Base-by-base conservation (phyloP, 2,888 invertebrate species). In the Caenorhabditis sp. region DNA sequence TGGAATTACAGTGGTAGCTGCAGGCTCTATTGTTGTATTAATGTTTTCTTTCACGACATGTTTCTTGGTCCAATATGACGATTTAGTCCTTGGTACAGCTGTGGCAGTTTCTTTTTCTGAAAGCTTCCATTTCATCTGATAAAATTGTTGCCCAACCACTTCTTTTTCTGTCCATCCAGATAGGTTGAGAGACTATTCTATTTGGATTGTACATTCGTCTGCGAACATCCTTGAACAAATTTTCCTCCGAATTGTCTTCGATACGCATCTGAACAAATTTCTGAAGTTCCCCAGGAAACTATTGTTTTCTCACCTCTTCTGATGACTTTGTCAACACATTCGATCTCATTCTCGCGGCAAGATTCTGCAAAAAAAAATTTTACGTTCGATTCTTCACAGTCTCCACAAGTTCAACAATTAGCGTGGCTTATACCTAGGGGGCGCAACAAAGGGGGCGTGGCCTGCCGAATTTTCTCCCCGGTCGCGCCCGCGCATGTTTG, bases 311-410 rank as follows among this genome's bases (percentile, higher is more conserved):
- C 17, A 58, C 72, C 35, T 48, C 56, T 56, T 75, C 68, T 13
- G 58, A 50, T 37, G 70, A 65, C 11, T 76, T 71, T n/a, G 32
- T 39, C 2, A 70, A 2, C 11, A 45, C 65, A 46, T 68, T 71
- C 7, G 52, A 58, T 55, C 43, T 52, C 76, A 76, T 76, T 55
- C 65, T 43, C 2, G 76, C 71, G 24, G 65, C 76, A 58, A 76
- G 32, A 27, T 59, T 76, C 76, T 76, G 55, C 32, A 75, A 46
- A 39, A 6, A 15, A 24, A n/a, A n/a, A n/a, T n/a, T n/a, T n/a
- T n/a, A n/a, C 9, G 27, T 5, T 48, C 15, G 20, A 35, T 58
- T 27, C 13, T 46, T 22, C n/a, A n/a, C n/a, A n/a, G n/a, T n/a
- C n/a, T n/a, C n/a, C n/a, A n/a, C n/a, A n/a, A n/a, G n/a, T n/a